Percentiles rank a stretch among this genome's conserved stretches.
These are phyloP conservation scores for Ametastegia equiseti DNA, from an alignment of 2,888 invertebrate species.

Conservation along the genomic window DNA sequence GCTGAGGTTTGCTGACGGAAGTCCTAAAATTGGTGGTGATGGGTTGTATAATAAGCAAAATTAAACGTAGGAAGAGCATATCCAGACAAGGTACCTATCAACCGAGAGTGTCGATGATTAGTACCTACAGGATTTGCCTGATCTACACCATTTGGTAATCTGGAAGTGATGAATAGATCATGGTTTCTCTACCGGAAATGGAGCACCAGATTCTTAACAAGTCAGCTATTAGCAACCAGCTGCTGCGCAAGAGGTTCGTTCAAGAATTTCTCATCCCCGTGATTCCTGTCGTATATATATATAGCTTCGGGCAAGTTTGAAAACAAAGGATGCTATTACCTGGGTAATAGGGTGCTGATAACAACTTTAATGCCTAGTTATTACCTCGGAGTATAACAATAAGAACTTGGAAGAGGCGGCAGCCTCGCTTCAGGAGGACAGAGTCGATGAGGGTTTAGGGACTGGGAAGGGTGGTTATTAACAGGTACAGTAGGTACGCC, in stretches of 20 bases:
- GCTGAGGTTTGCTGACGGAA: conserved; percentile 34
- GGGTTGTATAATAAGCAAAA: background rate
- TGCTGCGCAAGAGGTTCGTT: conserved; percentile 2
- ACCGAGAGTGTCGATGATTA: background rate
- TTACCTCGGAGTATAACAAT: conserved; percentile 51
- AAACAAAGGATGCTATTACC: conserved; percentile 63
- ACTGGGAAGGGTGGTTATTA: conserved; percentile 20
- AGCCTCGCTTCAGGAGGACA: conserved; percentile 36
- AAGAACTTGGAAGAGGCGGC: conserved; percentile 50
- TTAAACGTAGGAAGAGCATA: background rate
- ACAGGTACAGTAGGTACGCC: conserved; percentile 11
- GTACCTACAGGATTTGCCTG: background rate
- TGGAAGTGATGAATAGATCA: background rate
- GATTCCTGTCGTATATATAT: background rate
- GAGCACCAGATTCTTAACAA: conserved; percentile 7
- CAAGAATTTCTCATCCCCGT: conserved; percentile 20
- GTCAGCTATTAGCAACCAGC: conserved; percentile 3
- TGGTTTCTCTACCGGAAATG: background rate
- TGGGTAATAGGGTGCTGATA: conserved; percentile 64
- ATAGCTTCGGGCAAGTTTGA: conserved; percentile 48
- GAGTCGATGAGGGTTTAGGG: conserved; percentile 48
- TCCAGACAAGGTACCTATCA: background rate
- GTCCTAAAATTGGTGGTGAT: conserved; percentile 17
- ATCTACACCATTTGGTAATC: background rate
- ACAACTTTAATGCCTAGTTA: conserved; percentile 60